phyloP scores from a whole-genome alignment of 1,140 invertebrate species.

The Drosophila ananassae region DNA sequence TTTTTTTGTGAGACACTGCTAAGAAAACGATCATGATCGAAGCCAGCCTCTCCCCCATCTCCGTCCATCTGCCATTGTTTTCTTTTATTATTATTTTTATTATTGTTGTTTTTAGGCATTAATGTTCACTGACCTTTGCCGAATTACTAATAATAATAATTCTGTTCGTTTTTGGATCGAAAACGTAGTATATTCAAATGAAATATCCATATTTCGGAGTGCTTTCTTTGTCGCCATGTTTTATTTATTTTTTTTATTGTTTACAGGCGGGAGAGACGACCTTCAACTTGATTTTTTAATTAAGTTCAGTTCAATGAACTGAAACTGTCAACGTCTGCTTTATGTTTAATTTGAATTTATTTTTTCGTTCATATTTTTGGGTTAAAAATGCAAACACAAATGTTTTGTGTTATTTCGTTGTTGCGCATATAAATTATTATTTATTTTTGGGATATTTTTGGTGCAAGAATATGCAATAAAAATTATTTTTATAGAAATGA shows the following conservation, averaged over 20 bases:
- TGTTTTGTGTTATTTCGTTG: slow-evolving; percentile 8
- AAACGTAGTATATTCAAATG: slow-evolving; percentile 40
- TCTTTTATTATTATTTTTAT: slow-evolving; percentile 31
- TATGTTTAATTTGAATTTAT: slow-evolving; percentile 52
- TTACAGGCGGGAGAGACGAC: slow-evolving; percentile 50
- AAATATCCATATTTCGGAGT: slow-evolving; percentile 24
- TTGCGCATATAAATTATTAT: slow-evolving; percentile 25
- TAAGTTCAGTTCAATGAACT: slow-evolving; percentile 80
- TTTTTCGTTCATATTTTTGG: slow-evolving; percentile 26
- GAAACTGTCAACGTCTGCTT: slow-evolving; percentile 67
- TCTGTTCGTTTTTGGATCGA: slow-evolving; percentile 15
- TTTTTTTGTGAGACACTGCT: slow-evolving; percentile 29
- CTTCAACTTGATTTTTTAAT: slow-evolving; percentile 83
- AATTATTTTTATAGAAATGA: slow-evolving; percentile 29
- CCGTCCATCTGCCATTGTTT: neutral
- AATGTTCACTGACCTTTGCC: slow-evolving; percentile 80
- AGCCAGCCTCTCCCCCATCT: neutral
- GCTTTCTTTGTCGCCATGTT: slow-evolving; percentile 46
- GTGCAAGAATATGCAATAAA: slow-evolving; percentile 2
- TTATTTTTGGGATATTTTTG: slow-evolving; percentile 12
- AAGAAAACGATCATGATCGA: slow-evolving; percentile 61
- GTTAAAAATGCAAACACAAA: slow-evolving; percentile 41
- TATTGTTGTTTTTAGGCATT: slow-evolving; percentile 35
- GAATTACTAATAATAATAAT: slow-evolving; percentile 59
- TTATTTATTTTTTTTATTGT: slow-evolving; percentile 19